phyloP scores from a whole-genome alignment of 2,113 vertebrate genomes.

The Xyrauchen texanus region DNA sequence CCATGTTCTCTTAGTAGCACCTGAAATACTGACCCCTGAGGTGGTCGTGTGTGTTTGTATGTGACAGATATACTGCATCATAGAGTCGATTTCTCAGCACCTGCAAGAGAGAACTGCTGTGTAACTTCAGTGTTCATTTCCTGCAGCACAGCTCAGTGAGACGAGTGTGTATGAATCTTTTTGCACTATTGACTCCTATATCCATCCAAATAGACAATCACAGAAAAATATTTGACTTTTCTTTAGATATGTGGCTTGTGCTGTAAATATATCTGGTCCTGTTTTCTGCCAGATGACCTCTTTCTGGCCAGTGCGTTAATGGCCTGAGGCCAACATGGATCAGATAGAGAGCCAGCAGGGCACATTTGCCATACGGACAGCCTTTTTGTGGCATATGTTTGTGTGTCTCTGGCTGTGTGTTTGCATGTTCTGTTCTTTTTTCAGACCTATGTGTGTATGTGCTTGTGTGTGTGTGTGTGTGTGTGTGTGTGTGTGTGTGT shows the following conservation, averaged over 20 bases:
- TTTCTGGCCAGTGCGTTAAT: constrained; percentile 8
- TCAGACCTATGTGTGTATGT: background rate
- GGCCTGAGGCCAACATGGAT: background rate
- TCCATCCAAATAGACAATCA: constrained; percentile 29
- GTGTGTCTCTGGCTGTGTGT: constrained; percentile 27
- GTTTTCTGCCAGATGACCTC: constrained; percentile 48
- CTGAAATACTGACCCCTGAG: constrained; percentile 58
- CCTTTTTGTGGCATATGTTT: constrained; percentile 34
- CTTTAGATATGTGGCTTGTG: constrained; percentile 32
- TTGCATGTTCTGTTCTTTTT: constrained; percentile 21
- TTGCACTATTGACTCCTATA: constrained; percentile 53
- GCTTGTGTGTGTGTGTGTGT: background rate
- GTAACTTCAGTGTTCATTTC: constrained; percentile 53
- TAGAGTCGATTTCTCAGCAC: constrained; percentile 63
- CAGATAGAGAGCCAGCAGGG: constrained; percentile 26
- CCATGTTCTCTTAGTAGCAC: constrained; percentile 43
- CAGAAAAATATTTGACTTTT: constrained; percentile 28
- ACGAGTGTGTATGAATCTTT: constrained; percentile 43
- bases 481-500: background rate
- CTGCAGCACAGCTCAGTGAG: constrained; percentile 35
- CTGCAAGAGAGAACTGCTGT: constrained; percentile 44
- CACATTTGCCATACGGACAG: constrained; percentile 42
- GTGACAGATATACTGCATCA: constrained; percentile 58
- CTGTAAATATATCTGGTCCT: constrained; percentile 46
- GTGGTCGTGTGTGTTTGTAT: constrained; percentile 47